These are phyloP conservation scores for Notodonta ziczac DNA, from an alignment of 2,888 invertebrate genomes.

Conservation along the genomic window DNA sequence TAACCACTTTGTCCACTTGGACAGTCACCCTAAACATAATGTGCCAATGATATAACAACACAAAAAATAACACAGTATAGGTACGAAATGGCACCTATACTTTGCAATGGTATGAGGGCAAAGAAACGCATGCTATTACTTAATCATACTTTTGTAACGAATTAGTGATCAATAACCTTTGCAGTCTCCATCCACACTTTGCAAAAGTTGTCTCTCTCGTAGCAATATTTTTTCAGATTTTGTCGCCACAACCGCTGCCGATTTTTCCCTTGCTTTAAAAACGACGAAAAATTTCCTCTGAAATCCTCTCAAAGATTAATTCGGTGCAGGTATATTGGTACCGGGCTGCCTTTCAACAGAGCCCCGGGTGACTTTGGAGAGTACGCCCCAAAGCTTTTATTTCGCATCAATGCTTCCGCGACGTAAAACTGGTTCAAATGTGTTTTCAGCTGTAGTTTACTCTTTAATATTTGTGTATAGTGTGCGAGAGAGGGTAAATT, in stretches of 20 bases:
- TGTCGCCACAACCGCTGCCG: slow-evolving; percentile 11
- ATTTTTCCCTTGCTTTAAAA: slow-evolving; percentile 26
- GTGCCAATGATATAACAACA: too few species aligned
- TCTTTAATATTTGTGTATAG: background rate
- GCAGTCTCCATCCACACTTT: too few species aligned
- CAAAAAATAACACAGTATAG: too few species aligned
- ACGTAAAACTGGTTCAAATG: slow-evolving; percentile 27
- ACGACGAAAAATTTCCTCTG: slow-evolving; percentile 31
- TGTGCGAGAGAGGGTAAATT: background rate
- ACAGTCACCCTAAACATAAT: too few species aligned
- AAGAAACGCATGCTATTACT: too few species aligned
- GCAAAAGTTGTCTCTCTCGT: too few species aligned
- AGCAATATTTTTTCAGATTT: background rate
- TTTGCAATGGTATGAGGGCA: too few species aligned
- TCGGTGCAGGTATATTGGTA: slow-evolving; percentile 40
- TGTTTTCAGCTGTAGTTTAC: slow-evolving; percentile 19
- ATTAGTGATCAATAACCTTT: too few species aligned
- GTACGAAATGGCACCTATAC: too few species aligned
- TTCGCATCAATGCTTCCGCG: slow-evolving; percentile 39
- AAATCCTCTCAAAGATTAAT: slow-evolving; percentile 52
- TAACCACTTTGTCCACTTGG: too few species aligned
- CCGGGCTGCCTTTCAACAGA: slow-evolving; percentile 36
- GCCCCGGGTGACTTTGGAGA: slow-evolving; percentile 38
- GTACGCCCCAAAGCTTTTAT: slow-evolving; percentile 43
- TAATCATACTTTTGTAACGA: too few species aligned